Evolutionary conservation across 2,888 invertebrate species (phyloP).

Genomic region (Eilema depressum): DNA sequence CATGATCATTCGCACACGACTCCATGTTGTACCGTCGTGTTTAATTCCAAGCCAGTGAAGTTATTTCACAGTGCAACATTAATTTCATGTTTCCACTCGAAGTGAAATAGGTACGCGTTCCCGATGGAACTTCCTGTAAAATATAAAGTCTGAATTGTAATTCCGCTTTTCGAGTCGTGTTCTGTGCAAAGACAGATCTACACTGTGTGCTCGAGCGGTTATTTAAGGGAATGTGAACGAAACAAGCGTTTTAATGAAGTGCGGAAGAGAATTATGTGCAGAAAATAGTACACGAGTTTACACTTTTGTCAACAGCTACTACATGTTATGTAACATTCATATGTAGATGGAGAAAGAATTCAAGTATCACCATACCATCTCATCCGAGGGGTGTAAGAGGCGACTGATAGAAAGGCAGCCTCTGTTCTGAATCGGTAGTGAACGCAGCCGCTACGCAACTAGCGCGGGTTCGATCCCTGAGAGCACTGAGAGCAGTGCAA

Average conservation of each 20-base stretch:
- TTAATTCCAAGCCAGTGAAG: conserved; percentile 1
- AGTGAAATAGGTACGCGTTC: conserved; percentile 9
- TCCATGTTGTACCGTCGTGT: conserved; percentile 1
- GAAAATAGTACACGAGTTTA: background rate
- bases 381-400: too few species aligned
- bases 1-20: background rate
- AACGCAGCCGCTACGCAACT: too few species aligned
- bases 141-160: conserved; percentile 19
- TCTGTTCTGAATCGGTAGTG: too few species aligned
- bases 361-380: too few species aligned
- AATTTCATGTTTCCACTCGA: conserved; percentile 13
- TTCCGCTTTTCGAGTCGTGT: background rate
- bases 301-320: too few species aligned
- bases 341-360: too few species aligned
- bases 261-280: background rate
- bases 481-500: too few species aligned
- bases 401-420: too few species aligned
- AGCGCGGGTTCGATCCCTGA: too few species aligned
- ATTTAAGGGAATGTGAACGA: background rate
- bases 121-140: conserved; percentile 7
- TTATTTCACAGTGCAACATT: conserved; percentile 12
- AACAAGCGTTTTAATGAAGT: background rate
- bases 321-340: too few species aligned
- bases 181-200: background rate
- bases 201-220: background rate